Evolutionary conservation across 2,113 vertebrate species (phyloP).

Genomic region (Typhlomys cinereus): DNA sequence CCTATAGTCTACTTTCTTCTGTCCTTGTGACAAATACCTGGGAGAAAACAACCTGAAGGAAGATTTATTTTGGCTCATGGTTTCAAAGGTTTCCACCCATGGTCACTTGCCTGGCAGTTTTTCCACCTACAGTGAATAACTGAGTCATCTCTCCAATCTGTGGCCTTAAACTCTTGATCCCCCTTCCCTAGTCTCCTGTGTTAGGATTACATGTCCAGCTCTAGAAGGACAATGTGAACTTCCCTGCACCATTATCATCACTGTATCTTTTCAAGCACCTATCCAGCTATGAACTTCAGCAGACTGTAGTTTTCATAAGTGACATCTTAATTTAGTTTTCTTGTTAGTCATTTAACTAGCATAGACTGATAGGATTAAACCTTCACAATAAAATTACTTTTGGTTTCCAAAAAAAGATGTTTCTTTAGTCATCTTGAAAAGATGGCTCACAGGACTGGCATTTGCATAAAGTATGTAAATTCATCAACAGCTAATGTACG

Average conservation of each 20-base stretch:
- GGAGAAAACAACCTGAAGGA: neutral
- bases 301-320: neutral
- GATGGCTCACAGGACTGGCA: neutral
- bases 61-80: neutral
- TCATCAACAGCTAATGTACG: no score
- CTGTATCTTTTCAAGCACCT: neutral
- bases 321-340: constrained; percentile 11
- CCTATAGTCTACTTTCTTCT: neutral
- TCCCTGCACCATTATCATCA: neutral
- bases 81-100: neutral
- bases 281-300: neutral
- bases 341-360: constrained; percentile 2
- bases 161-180: neutral
- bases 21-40: neutral
- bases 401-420: constrained; percentile 19
- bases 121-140: no score
- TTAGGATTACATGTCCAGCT: neutral
- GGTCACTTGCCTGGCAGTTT: neutral
- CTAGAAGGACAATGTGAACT: neutral
- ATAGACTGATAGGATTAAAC: constrained; percentile 1
- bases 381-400: neutral
- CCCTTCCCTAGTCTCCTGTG: neutral
- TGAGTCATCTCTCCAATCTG: no score
- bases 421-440: constrained; percentile 26
- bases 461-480: neutral